Percentiles rank a stretch among this genome's conserved stretches.
Evolutionary conservation across 2,113 vertebrate species (phyloP).

Genomic region (Pituophis catenifer): DNA sequence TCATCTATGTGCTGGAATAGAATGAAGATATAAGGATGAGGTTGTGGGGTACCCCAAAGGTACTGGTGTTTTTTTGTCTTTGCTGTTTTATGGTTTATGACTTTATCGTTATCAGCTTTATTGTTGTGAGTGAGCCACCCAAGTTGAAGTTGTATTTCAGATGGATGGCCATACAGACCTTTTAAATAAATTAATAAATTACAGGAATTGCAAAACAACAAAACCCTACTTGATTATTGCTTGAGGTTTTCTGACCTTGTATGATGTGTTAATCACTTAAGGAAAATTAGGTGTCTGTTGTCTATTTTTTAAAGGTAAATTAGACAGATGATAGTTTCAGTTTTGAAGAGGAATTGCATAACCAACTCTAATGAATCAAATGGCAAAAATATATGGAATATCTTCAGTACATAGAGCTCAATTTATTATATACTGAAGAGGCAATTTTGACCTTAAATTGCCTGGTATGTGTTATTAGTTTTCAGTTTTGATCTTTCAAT

Average conservation of each 20-base stretch:
- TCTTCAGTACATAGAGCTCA: not conserved
- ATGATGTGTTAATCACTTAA: not conserved
- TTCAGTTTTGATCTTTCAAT: slow-evolving; percentile 7
- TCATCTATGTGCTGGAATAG: not conserved
- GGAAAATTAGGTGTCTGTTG: not conserved
- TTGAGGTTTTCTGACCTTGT: not conserved
- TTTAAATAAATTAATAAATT: not conserved
- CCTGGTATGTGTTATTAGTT: slow-evolving; percentile 32
- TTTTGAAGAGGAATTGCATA: not conserved
- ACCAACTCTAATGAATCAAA: not conserved
- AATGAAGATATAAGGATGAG: not conserved
- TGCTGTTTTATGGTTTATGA: not conserved
- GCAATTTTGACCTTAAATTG: slow-evolving; percentile 40
- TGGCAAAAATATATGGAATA: not conserved
- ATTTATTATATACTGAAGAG: not conserved
- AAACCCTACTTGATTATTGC: not conserved
- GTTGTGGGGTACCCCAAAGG: not conserved
- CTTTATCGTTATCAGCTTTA: not conserved
- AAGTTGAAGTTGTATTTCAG: not conserved
- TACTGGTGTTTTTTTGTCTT: not conserved
- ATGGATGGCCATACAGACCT: not conserved
- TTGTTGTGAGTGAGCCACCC: not conserved
- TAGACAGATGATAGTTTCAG: not conserved
- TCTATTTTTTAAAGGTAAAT: not conserved
- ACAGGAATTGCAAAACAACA: not conserved